Base-by-base conservation (phyloP, 1,140 invertebrate species). In the Drosophila watanabei region DNA sequence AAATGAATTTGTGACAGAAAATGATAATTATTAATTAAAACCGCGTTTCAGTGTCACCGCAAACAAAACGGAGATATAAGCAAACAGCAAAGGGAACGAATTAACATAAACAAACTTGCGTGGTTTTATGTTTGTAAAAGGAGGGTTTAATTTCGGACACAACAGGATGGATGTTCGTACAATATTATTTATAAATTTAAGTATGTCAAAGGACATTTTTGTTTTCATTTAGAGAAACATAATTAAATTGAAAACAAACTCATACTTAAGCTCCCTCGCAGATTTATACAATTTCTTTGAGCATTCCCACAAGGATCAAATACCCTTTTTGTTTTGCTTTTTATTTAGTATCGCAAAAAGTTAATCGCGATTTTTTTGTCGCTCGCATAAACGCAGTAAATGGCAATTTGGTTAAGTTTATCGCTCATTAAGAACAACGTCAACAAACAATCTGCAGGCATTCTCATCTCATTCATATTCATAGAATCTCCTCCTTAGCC, bases 21-120 rank as follows among this genome's bases (percentile, higher is more conserved):
- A 79, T 86, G 41, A 57, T 89, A 80, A 80, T 78, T 84, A 81
- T 89, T 89, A 89, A 84, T 88, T 88, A 87, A 86, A 86, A 82
- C 75, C 83, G 75, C 70, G 60, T 72, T 79, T 77, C 72, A 84
- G 79, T 80, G 76, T 60, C 81, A 65, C 39, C 48, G 78, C 66
- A 69, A 81, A 79, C 60, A 62, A n/a, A n/a, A 56, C 35, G 60
- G 18, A 58, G 48, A 81, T 39, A 72, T 35, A 35, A 20, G 33
- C 37, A 59, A 70, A 72, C 49, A 72, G 28, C 46, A 13, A 32
- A 24, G 56, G 20, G 33, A n/a, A 37, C 45, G 64, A 51, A 51
- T 39, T 16, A 16, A 30, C 20, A 62, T 41, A 18, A 33, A 51
- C 37, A 54, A 48, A 54, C 45, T 45, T 32, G 43, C 14, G 24